phyloP scores from a whole-genome alignment of 2,888 invertebrate species.

The Alloplasta piceator region DNA sequence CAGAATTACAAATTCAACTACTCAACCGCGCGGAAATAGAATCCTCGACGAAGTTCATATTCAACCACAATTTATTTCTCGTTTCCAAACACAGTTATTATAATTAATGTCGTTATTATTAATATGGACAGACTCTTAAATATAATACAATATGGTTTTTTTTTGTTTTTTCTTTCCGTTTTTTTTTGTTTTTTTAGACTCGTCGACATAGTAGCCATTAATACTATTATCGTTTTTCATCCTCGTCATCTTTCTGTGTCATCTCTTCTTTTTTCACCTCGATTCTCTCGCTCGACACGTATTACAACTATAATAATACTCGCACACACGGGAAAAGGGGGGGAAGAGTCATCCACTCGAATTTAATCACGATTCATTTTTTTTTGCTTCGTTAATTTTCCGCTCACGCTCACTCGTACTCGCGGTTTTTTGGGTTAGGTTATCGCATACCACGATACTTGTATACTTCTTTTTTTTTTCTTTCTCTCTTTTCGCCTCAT shows the following conservation, averaged over 20 bases:
- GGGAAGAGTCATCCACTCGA: slow-evolving; percentile 55
- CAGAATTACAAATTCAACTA: not conserved
- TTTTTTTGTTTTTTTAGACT: slow-evolving; percentile 73
- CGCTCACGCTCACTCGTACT: slow-evolving; percentile 33
- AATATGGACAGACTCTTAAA: slow-evolving; percentile 84
- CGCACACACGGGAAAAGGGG: slow-evolving; percentile 41
- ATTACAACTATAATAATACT: slow-evolving; percentile 61
- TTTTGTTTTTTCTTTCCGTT: not conserved
- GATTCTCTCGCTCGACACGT: slow-evolving; percentile 53
- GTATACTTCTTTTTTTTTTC: slow-evolving; percentile 47
- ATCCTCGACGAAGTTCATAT: slow-evolving; percentile 76
- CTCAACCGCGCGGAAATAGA: slow-evolving; percentile 38
- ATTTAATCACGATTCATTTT: slow-evolving; percentile 47
- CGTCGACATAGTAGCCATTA: slow-evolving; percentile 82
- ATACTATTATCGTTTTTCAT: slow-evolving; percentile 82
- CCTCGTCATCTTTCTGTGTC: slow-evolving; percentile 68
- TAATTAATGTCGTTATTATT: slow-evolving; percentile 83
- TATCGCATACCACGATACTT: slow-evolving; percentile 44
- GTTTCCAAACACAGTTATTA: slow-evolving; percentile 84
- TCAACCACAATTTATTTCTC: slow-evolving; percentile 84
- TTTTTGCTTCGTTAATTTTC: slow-evolving; percentile 34
- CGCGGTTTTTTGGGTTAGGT: slow-evolving; percentile 27
- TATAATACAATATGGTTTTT: slow-evolving; percentile 83
- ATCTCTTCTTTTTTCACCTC: slow-evolving; percentile 40
- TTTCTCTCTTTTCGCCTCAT: slow-evolving; percentile 44